phyloP scores from a whole-genome alignment of 2,888 invertebrate species.

The Ornithoptera priamus region DNA sequence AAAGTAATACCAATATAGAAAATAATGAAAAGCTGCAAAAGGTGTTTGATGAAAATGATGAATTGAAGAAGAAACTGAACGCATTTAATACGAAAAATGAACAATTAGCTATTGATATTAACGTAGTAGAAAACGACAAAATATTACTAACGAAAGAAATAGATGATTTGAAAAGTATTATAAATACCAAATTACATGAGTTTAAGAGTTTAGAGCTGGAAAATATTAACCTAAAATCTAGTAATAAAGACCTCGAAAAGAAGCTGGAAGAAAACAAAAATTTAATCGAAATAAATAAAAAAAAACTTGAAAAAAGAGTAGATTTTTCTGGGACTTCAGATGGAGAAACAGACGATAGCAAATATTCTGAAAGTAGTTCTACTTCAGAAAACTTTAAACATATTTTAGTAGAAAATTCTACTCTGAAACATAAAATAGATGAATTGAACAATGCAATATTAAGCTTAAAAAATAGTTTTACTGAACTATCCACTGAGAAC shows the following conservation, averaged over 20 bases:
- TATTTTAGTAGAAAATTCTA: slow-evolving; percentile 44
- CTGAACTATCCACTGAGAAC: slow-evolving; percentile 44
- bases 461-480: slow-evolving; percentile 38
- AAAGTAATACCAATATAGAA: slow-evolving; percentile 58
- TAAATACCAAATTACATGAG: slow-evolving; percentile 47
- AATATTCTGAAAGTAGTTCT: slow-evolving; percentile 30
- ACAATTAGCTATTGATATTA: slow-evolving; percentile 74
- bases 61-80: slow-evolving; percentile 62
- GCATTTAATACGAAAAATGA: slow-evolving; percentile 66
- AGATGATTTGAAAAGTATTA: slow-evolving; percentile 62
- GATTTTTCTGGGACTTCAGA: neutral
- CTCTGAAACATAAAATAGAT: slow-evolving; percentile 41
- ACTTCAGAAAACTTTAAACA: slow-evolving; percentile 40
- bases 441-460: slow-evolving; percentile 41
- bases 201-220: slow-evolving; percentile 50
- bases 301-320: slow-evolving; percentile 7
- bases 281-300: slow-evolving; percentile 39
- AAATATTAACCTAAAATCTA: slow-evolving; percentile 46
- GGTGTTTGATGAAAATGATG: slow-evolving; percentile 62
- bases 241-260: slow-evolving; percentile 39
- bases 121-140: slow-evolving; percentile 76
- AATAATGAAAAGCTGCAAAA: slow-evolving; percentile 50
- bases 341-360: slow-evolving; percentile 32
- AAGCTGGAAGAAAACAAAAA: slow-evolving; percentile 27
- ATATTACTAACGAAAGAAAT: slow-evolving; percentile 68